Percentiles rank a stretch among this genome's conserved stretches.
These are phyloP conservation scores for Wiebesia pumilae DNA, from an alignment of 1,140 invertebrate species.

Conservation along the genomic window DNA sequence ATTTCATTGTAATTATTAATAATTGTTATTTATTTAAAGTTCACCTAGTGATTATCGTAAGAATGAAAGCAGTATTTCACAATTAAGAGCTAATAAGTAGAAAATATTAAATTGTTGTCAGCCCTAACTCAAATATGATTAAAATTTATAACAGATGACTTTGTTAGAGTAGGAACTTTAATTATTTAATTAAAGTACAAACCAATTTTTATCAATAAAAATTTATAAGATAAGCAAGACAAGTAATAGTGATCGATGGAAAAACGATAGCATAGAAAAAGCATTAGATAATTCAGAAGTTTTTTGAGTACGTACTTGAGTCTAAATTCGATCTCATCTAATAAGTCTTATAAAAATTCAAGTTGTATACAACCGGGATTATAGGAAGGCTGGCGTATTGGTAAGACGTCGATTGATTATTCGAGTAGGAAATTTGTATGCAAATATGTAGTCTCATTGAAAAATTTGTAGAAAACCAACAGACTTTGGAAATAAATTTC, in stretches of 20 bases:
- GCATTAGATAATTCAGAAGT: neutral
- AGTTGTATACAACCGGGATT: neutral
- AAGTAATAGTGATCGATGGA: neutral
- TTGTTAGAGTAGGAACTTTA: too few relatives aligned
- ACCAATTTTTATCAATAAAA: neutral
- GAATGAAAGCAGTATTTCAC: too few relatives aligned
- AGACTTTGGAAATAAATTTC: too few relatives aligned
- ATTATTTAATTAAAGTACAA: neutral
- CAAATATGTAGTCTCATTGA: too few relatives aligned
- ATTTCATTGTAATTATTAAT: neutral
- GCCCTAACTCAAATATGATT: too few relatives aligned
- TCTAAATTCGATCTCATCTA: neutral
- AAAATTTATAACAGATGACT: too few relatives aligned
- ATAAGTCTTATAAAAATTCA: neutral
- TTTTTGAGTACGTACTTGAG: neutral
- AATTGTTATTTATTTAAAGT: too few relatives aligned
- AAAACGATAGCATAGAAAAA: neutral
- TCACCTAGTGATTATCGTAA: too few relatives aligned
- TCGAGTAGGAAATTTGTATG: neutral
- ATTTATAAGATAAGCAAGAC: neutral
- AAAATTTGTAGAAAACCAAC: neutral
- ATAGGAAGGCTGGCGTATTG: neutral
- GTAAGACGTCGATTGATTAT: neutral
- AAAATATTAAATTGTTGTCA: neutral
- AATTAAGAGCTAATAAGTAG: neutral